A percentile compares a stretch with the other conserved stretches of the same genome.
phyloP scores from a whole-genome alignment of 2,888 invertebrate species.

The Spisula subtruncata region DNA sequence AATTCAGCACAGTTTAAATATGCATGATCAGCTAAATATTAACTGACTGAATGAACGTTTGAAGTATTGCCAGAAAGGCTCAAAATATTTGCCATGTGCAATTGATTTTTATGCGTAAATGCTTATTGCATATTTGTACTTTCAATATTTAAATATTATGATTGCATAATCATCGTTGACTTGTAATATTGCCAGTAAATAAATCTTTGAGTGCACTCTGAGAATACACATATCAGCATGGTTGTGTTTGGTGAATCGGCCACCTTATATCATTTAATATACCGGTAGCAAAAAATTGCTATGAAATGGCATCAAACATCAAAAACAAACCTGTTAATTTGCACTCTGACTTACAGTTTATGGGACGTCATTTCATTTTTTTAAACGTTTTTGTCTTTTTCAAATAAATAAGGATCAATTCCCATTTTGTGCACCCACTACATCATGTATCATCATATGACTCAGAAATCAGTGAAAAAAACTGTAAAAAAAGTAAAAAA shows the following conservation, averaged over 20 bases:
- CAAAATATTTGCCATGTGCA: neutral
- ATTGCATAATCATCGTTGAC: too few relatives aligned
- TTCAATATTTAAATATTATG: too few relatives aligned
- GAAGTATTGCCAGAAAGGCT: neutral
- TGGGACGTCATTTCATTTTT: too few relatives aligned
- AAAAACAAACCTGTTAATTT: neutral
- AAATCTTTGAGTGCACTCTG: too few relatives aligned
- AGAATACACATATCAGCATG: too few relatives aligned
- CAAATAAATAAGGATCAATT: too few relatives aligned
- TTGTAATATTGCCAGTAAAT: too few relatives aligned
- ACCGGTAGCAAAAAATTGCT: neutral
- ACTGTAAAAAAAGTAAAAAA: neutral
- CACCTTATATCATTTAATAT: too few relatives aligned
- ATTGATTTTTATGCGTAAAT: neutral
- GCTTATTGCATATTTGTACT: too few relatives aligned
- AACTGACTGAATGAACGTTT: conserved; percentile 10
- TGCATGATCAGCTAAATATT: conserved; percentile 15
- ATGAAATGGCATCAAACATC: neutral
- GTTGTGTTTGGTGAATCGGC: neutral
- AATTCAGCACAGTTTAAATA: conserved; percentile 13
- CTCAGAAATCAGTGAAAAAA: neutral
- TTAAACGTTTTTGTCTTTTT: too few relatives aligned
- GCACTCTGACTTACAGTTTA: too few relatives aligned
- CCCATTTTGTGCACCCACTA: neutral
- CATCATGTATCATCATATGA: neutral